phyloP scores from a whole-genome alignment of 1,140 invertebrate species.

The Drosophila kepulauana region DNA sequence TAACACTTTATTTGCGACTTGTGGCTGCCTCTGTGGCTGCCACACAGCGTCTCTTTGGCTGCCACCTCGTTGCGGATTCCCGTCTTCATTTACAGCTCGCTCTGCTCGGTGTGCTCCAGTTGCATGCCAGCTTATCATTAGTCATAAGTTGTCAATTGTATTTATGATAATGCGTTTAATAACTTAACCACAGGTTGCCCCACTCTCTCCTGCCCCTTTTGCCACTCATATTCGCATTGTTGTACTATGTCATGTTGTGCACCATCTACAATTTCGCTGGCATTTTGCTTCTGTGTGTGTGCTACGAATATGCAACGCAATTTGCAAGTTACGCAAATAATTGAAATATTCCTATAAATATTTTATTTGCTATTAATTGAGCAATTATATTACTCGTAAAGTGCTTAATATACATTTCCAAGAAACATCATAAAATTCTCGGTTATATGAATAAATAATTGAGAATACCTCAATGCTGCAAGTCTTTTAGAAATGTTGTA shows the following conservation, averaged over 20 bases:
- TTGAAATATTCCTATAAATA: constrained; percentile 28
- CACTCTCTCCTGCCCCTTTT: constrained; percentile 2
- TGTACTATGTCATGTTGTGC: constrained; percentile 35
- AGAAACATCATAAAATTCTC: neutral
- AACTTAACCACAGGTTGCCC: constrained; percentile 71
- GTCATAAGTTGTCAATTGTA: constrained; percentile 83
- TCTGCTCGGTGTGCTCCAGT: constrained; percentile 37
- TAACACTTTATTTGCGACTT: constrained; percentile 78
- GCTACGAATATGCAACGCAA: constrained; percentile 40
- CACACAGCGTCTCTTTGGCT: neutral
- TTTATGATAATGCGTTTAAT: constrained; percentile 84
- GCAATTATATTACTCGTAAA: constrained; percentile 14
- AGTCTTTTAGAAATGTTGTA: no score
- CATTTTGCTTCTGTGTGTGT: constrained; percentile 5
- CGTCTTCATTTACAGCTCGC: constrained; percentile 19
- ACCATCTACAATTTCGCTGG: constrained; percentile 43
- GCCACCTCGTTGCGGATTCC: constrained; percentile 18
- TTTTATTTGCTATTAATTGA: constrained; percentile 52
- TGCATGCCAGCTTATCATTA: constrained; percentile 82
- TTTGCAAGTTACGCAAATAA: constrained; percentile 28
- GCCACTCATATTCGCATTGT: constrained; percentile 49
- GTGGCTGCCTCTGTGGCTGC: constrained; percentile 3
- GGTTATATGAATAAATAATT: neutral
- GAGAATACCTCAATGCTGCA: no score
- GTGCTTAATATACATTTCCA: neutral